These are phyloP conservation scores for Cotesia glomerata DNA, from an alignment of 1,140 invertebrate genomes.

Conservation along the genomic window DNA sequence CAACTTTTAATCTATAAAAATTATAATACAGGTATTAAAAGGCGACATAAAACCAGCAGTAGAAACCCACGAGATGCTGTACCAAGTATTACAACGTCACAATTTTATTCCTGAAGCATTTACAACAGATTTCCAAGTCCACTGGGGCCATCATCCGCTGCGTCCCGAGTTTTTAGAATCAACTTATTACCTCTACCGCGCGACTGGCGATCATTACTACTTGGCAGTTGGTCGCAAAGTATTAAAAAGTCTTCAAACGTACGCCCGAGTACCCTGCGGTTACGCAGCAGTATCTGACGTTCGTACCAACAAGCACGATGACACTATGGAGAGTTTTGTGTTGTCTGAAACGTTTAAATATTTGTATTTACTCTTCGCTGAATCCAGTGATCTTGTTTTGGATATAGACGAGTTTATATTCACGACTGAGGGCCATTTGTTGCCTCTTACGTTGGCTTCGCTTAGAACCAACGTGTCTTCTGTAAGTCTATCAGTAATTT, in stretches of 20 bases:
- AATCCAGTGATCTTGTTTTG: conserved; percentile 84
- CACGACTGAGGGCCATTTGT: conserved; percentile 95
- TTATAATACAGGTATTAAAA: conserved; percentile 73
- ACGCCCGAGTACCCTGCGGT: conserved; percentile 91
- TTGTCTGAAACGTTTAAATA: conserved; percentile 98
- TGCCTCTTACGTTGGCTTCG: conserved; percentile 83
- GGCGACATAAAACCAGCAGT: conserved; percentile 96
- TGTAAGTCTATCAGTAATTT: conserved; percentile 51
- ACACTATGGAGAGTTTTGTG: conserved; percentile 98
- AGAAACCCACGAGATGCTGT: conserved; percentile 96
- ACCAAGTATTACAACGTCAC: conserved; percentile 95
- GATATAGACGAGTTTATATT: conserved; percentile 97
- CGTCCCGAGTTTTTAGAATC: conserved; percentile 98
- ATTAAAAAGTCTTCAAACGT: conserved; percentile 87
- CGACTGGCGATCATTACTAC: conserved; percentile 95
- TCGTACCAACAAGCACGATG: conserved; percentile 84
- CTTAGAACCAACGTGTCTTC: conserved; percentile 57
- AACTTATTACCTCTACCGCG: conserved; percentile 95
- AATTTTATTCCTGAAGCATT: conserved; percentile 98
- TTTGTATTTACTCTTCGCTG: conserved; percentile 91
- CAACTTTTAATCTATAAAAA: neutral
- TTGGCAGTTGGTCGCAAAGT: conserved; percentile 91
- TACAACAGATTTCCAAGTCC: conserved; percentile 93
- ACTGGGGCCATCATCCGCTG: conserved; percentile 97
- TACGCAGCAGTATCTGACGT: conserved; percentile 98